phyloP scores from a whole-genome alignment of 2,113 vertebrate species.

The Heterotis niloticus region DNA sequence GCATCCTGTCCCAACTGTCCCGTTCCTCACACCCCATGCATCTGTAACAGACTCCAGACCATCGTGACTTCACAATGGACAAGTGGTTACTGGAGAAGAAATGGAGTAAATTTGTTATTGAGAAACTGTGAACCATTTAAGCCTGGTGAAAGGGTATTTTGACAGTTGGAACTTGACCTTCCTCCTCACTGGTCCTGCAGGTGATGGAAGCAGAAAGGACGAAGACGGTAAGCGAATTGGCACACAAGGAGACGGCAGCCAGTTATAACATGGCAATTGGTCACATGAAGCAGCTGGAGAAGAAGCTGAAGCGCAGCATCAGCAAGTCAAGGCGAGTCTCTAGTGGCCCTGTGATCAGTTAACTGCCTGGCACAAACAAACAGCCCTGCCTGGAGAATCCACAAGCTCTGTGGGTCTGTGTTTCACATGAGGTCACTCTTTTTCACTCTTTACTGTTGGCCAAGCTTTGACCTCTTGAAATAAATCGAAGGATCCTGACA shows the following conservation, averaged over 20 bases:
- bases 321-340: slow-evolving; percentile 86
- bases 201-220: slow-evolving; percentile 94
- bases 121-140: neutral
- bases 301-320: slow-evolving; percentile 90
- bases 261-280: slow-evolving; percentile 83
- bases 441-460: neutral
- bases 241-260: slow-evolving; percentile 86
- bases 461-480: neutral
- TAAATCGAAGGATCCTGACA: neutral
- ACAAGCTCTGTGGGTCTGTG: neutral
- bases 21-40: no score
- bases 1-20: no score
- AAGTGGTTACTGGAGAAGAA: neutral
- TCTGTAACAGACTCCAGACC: no score
- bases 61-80: no score
- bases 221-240: slow-evolving; percentile 79
- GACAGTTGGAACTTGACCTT: neutral
- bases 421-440: neutral
- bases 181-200: slow-evolving; percentile 52
- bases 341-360: no score
- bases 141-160: neutral
- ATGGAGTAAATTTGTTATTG: neutral
- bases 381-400: neutral
- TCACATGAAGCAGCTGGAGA: slow-evolving; percentile 91
- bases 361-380: neutral